A percentile compares a stretch with the other conserved stretches of the same genome.
phyloP scores from a whole-genome alignment of 2,888 invertebrate species.

The Cerastoderma edule region DNA sequence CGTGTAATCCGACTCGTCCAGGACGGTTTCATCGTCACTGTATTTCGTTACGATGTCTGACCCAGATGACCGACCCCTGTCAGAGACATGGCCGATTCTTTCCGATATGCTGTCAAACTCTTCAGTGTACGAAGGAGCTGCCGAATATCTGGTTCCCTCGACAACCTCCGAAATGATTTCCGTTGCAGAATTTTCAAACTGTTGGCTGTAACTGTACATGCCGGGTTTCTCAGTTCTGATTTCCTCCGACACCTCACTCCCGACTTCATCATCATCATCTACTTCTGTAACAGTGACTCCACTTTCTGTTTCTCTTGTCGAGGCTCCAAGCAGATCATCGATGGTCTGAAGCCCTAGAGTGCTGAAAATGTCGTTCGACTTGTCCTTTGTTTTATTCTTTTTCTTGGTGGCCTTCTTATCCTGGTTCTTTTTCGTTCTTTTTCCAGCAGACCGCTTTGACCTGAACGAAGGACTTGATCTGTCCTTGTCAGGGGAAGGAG shows the following conservation, averaged over 20 bases:
- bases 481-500: constrained; percentile 17
- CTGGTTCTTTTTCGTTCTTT: constrained; percentile 40
- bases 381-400: constrained; percentile 45
- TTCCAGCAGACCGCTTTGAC: constrained; percentile 10
- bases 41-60: constrained; percentile 67
- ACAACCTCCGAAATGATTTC: constrained; percentile 56
- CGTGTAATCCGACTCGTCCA: constrained; percentile 71
- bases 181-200: constrained; percentile 60
- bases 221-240: constrained; percentile 68
- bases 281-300: constrained; percentile 63
- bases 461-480: constrained; percentile 18
- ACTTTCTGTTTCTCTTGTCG: constrained; percentile 60
- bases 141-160: constrained; percentile 48
- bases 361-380: constrained; percentile 64
- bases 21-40: constrained; percentile 67
- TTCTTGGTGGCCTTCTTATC: constrained; percentile 42
- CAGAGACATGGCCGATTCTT: constrained; percentile 60
- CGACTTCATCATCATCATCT: constrained; percentile 60
- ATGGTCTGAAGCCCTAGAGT: constrained; percentile 78
- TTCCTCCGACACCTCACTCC: constrained; percentile 62
- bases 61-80: constrained; percentile 51
- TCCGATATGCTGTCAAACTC: constrained; percentile 77
- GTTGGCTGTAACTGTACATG: constrained; percentile 55
- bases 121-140: constrained; percentile 69
- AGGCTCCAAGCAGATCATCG: constrained; percentile 73